Evolutionary conservation across 2,113 vertebrate species (phyloP).

Genomic region (Indri indri): DNA sequence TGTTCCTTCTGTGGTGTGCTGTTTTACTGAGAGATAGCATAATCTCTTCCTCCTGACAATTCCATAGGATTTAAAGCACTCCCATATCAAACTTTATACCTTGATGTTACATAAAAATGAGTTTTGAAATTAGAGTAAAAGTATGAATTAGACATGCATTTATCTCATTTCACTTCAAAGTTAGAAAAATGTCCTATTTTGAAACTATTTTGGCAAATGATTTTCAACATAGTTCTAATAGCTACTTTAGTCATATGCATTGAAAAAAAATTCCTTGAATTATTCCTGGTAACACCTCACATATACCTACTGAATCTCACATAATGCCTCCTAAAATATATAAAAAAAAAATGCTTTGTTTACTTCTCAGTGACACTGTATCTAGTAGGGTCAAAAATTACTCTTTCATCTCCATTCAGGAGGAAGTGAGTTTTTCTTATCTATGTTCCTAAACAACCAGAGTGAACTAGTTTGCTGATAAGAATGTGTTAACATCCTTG

Average conservation of each 20-base stretch:
- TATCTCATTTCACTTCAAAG: not conserved
- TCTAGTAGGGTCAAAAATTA: not conserved
- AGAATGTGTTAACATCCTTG: not conserved
- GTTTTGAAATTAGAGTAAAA: not conserved
- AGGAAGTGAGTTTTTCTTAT: not conserved
- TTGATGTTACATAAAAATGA: not conserved
- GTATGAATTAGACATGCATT: not conserved
- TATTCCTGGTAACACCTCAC: not conserved
- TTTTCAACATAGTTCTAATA: conserved; percentile 34
- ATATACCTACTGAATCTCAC: not conserved
- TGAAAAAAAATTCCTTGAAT: not conserved
- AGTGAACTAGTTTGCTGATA: not conserved
- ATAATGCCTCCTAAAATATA: not conserved
- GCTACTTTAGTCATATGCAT: not conserved
- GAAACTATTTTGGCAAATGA: conserved; percentile 1
- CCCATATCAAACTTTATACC: not conserved
- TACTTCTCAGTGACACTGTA: not conserved
- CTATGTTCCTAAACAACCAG: not conserved
- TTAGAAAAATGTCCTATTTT: not conserved
- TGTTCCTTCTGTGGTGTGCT: not conserved
- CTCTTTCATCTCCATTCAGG: not conserved
- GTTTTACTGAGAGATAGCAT: not conserved
- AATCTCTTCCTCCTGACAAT: not conserved
- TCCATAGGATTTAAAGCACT: not conserved
- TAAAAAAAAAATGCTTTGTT: not conserved